phyloP scores from a whole-genome alignment of 2,113 vertebrate species.

The Acanthochromis polyacanthus region DNA sequence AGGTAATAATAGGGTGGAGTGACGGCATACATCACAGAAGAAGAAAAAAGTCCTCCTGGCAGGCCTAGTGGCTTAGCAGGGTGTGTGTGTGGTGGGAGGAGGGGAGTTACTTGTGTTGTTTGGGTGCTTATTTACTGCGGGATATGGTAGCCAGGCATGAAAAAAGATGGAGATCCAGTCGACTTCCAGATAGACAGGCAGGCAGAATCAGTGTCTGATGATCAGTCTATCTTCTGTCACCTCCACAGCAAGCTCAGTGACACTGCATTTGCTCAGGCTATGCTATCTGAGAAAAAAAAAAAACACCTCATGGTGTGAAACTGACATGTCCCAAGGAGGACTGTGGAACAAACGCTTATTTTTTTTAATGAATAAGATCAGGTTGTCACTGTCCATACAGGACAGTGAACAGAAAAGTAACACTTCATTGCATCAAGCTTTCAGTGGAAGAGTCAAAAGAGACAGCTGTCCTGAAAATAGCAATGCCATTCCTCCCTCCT shows the following conservation, averaged over 20 bases:
- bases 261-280: slow-evolving; percentile 29
- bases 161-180: slow-evolving; percentile 37
- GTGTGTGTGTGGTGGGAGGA: slow-evolving; percentile 27
- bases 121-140: slow-evolving; percentile 66
- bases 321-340: background rate
- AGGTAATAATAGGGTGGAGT: slow-evolving; percentile 76
- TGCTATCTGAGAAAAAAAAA: slow-evolving; percentile 10
- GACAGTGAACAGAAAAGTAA: background rate
- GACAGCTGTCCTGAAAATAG: slow-evolving; percentile 39
- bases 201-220: slow-evolving; percentile 28
- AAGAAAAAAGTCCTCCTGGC: slow-evolving; percentile 60
- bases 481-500: slow-evolving; percentile 8
- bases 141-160: slow-evolving; percentile 48
- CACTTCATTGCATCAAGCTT: slow-evolving; percentile 8
- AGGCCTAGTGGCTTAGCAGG: slow-evolving; percentile 29
- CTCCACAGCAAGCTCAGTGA: slow-evolving; percentile 25
- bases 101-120: slow-evolving; percentile 46
- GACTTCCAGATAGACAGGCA: slow-evolving; percentile 38
- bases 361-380: slow-evolving; percentile 2
- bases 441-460: background rate
- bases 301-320: slow-evolving; percentile 30
- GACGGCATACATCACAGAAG: slow-evolving; percentile 63
- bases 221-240: slow-evolving; percentile 41
- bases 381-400: slow-evolving; percentile 19
- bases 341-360: slow-evolving; percentile 12